Evolutionary conservation across 2,888 invertebrate species (phyloP), one percentile per base, ranked within the genome.

Genomic region (Leistus spinibarbis): DNA sequence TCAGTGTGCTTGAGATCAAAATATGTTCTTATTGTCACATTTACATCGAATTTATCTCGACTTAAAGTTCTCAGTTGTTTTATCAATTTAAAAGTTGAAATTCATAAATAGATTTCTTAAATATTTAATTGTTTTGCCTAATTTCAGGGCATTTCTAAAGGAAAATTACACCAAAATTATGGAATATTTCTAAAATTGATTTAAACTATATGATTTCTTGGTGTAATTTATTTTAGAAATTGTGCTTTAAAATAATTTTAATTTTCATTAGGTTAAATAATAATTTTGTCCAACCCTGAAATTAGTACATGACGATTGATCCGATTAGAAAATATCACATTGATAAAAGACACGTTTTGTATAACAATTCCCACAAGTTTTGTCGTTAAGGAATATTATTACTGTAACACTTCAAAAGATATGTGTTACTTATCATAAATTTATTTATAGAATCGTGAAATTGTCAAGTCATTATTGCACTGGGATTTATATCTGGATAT

Each of bases 401-500:
- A n/a, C n/a, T n/a, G n/a, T n/a, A n/a, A n/a, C n/a, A n/a, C n/a
- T 3, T 40, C 40, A 40, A 7, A 40, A 40, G 3, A 40, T 40
- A 40, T 40, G 40, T 40, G 40, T 40, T 7, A 40, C 3, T 24
- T 4, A 24, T 24, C 24, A 24, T 24, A 24, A 24, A 24, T 24
- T 4, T 24, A 24, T 24, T 24, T 24, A 40, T 40, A 5, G 10
- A 19, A 57, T 62, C 27, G 24, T 17, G 62, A 24, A 20, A 72
- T 57, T 65, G 27, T 72, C 27, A 64, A 20, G 10, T 54, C 9
- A 56, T 54, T 72, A 72, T 72, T 72, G 72, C 72, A 72, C 72
- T 66, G 13, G 23, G 40, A 20, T 17, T 60, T 60, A 5, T 13
- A 60, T 19, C 16, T n/a, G n/a, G 7, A 56, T n/a, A 60, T 60